Evolutionary conservation across 2,797 vertebrate species (phyloP).

Genomic region (Hemibagrus guttatus): DNA sequence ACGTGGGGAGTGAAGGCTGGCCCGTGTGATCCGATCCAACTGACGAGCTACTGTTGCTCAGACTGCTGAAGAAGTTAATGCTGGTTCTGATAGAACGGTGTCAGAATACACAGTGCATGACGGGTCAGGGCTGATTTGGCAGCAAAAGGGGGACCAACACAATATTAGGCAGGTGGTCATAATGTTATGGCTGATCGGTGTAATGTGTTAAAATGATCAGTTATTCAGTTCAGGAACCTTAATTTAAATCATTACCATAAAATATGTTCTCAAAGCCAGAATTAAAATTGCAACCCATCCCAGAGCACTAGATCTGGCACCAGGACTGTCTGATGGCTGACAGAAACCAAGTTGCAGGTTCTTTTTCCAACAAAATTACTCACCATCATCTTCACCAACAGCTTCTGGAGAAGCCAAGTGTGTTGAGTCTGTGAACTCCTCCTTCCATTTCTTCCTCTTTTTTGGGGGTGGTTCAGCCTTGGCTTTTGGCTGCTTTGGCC

Average conservation of each 20-base stretch:
- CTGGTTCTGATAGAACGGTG: too few species aligned
- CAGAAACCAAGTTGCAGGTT: not conserved
- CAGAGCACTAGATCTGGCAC: not conserved
- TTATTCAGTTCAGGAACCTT: not conserved
- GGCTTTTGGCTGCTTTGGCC: constrained; percentile 86
- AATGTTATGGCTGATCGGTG: too few species aligned
- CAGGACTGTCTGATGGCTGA: too few species aligned
- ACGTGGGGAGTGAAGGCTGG: too few species aligned
- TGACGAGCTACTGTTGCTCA: too few species aligned
- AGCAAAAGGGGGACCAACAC: too few species aligned
- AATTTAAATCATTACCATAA: not conserved
- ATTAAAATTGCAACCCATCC: not conserved
- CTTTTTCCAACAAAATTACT: constrained; percentile 53
- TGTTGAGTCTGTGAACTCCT: constrained; percentile 85
- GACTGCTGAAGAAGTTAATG: too few species aligned
- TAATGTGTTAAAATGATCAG: not conserved
- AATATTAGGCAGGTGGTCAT: too few species aligned
- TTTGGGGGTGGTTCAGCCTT: constrained; percentile 96
- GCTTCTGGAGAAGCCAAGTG: constrained; percentile 86
- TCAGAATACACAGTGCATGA: too few species aligned
- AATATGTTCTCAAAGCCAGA: not conserved
- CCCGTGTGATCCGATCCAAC: too few species aligned
- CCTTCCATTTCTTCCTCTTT: constrained; percentile 98
- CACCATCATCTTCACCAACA: constrained; percentile 85
- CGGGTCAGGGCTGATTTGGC: too few species aligned